A percentile compares a stretch with the other conserved stretches of the same genome.
These are phyloP conservation scores for Thaumatotibia leucotreta DNA, from an alignment of 1,140 invertebrate genomes.

Conservation along the genomic window DNA sequence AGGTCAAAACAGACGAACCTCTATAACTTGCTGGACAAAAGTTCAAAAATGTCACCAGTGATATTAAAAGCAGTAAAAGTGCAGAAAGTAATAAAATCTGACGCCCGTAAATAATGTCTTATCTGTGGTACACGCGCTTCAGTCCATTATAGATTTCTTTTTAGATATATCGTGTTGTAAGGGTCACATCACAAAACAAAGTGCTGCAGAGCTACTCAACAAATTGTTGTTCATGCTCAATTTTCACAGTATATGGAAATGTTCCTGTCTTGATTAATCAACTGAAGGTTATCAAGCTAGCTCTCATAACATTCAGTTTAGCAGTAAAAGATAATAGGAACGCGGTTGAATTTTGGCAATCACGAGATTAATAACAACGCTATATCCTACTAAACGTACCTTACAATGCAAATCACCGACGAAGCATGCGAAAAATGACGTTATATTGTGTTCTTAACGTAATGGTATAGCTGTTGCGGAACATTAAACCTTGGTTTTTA, in stretches of 20 bases:
- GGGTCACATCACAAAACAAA: not conserved
- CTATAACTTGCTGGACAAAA: slow-evolving; percentile 11
- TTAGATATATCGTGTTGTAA: not conserved
- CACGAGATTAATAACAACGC: not conserved
- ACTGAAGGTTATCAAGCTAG: not conserved
- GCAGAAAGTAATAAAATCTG: not conserved
- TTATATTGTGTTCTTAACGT: slow-evolving; percentile 24
- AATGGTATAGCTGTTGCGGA: slow-evolving; percentile 25
- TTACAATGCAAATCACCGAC: slow-evolving; percentile 26
- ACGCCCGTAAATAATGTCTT: not conserved
- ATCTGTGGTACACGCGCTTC: not conserved
- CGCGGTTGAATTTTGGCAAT: not conserved
- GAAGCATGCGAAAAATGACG: slow-evolving; percentile 31
- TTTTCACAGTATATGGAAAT: not conserved
- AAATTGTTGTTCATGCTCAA: not conserved
- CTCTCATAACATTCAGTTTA: not conserved
- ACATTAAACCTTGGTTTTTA: slow-evolving; percentile 48
- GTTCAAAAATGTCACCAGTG: slow-evolving; percentile 34
- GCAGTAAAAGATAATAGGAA: not conserved
- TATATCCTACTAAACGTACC: not conserved
- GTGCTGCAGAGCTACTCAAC: no score
- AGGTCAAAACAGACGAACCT: slow-evolving; percentile 1
- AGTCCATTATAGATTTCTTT: not conserved
- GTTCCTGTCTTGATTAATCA: not conserved
- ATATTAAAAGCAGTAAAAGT: slow-evolving; percentile 43